phyloP scores from a whole-genome alignment of 2,113 vertebrate species.

The Anas platyrhynchos region DNA sequence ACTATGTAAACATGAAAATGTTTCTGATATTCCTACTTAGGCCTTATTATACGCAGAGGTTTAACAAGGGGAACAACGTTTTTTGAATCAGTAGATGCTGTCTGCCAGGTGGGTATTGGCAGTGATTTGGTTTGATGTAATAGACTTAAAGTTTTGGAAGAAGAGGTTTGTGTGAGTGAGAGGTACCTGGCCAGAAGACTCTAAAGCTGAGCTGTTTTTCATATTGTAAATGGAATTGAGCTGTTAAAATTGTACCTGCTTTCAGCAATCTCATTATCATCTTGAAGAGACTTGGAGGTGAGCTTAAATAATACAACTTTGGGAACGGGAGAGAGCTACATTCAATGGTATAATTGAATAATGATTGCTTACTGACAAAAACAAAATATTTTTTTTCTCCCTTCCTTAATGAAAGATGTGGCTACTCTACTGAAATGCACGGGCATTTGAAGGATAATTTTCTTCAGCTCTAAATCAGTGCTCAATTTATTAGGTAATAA shows the following conservation, averaged over 20 bases:
- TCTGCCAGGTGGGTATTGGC: neutral
- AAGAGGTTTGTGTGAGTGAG: neutral
- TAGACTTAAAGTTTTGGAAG: neutral
- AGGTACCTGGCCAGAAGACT: neutral
- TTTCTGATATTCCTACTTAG: conserved; percentile 36
- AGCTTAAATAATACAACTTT: neutral
- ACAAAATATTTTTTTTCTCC: neutral
- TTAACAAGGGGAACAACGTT: neutral
- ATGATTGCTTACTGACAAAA: neutral
- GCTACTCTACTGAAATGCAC: neutral
- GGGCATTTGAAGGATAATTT: neutral
- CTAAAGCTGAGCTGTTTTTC: neutral
- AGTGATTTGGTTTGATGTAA: neutral
- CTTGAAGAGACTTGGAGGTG: neutral
- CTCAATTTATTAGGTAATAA: neutral
- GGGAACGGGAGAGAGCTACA: neutral
- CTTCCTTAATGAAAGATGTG: neutral
- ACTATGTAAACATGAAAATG: neutral
- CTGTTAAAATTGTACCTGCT: neutral
- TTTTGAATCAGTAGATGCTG: neutral
- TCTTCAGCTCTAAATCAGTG: neutral
- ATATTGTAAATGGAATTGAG: neutral
- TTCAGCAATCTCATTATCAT: neutral
- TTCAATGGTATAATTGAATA: neutral
- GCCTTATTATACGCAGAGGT: neutral